These are phyloP conservation scores for Siniperca scherzeri DNA, from an alignment of 2,797 vertebrate species.

Conservation along the genomic window DNA sequence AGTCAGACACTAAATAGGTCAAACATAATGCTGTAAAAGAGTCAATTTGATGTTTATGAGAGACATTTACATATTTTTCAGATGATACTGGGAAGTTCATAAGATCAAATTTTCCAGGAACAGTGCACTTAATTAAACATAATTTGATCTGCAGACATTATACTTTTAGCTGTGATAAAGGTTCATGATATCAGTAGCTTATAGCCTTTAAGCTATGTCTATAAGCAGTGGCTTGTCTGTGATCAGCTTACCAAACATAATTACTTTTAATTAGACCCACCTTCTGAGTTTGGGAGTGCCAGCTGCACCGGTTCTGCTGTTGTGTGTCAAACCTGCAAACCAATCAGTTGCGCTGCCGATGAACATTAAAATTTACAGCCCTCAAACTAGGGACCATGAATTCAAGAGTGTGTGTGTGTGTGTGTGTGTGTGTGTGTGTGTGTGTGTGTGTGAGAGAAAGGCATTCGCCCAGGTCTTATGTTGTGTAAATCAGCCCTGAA, in stretches of 20 bases:
- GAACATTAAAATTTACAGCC: slow-evolving; percentile 44
- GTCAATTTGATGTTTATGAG: not conserved
- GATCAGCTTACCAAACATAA: slow-evolving; percentile 46
- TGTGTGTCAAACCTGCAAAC: slow-evolving; percentile 48
- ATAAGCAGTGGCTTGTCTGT: slow-evolving; percentile 29
- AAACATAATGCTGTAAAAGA: not conserved
- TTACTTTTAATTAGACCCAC: slow-evolving; percentile 45
- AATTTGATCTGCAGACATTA: not conserved
- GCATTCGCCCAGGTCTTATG: not conserved
- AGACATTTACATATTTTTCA: not conserved
- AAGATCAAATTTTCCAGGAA: not conserved
- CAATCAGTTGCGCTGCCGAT: slow-evolving; percentile 33
- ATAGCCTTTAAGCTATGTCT: slow-evolving; percentile 1
- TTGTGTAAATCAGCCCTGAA: slow-evolving; percentile 20
- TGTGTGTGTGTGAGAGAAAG: not conserved
- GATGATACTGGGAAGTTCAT: not conserved
- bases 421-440: slow-evolving; percentile 5
- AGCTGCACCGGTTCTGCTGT: slow-evolving; percentile 44
- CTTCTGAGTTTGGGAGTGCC: slow-evolving; percentile 39
- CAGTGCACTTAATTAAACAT: not conserved
- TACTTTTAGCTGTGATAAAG: slow-evolving; percentile 13
- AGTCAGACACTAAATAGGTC: no score
- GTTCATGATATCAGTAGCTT: slow-evolving; percentile 1
- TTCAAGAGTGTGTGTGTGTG: slow-evolving; percentile 17
- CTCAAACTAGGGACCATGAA: slow-evolving; percentile 25